A percentile compares a stretch with the other conserved stretches of the same genome.
phyloP scores from a whole-genome alignment of 2,888 invertebrate species.

The Aethes cnicana region DNA sequence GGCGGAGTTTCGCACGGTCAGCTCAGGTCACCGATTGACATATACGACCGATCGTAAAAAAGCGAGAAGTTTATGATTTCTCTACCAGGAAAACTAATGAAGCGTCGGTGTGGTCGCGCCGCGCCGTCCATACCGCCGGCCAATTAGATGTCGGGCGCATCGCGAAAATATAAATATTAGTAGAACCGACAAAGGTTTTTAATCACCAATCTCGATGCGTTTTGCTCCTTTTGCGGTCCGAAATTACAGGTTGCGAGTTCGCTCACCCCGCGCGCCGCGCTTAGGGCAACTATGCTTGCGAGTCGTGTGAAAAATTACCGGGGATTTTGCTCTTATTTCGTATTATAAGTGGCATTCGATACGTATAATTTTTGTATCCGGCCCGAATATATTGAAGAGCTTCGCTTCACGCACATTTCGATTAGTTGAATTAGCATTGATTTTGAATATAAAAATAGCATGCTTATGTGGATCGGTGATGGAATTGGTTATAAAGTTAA shows the following conservation, averaged over 20 bases:
- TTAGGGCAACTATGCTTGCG: constrained; percentile 78
- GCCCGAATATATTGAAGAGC: constrained; percentile 49
- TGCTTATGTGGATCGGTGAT: neutral
- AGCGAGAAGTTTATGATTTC: constrained; percentile 67
- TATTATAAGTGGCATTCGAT: constrained; percentile 74
- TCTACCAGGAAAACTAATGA: constrained; percentile 79
- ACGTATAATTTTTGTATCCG: constrained; percentile 73
- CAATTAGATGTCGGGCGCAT: constrained; percentile 81
- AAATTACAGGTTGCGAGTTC: constrained; percentile 81
- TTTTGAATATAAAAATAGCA: constrained; percentile 25
- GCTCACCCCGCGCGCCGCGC: constrained; percentile 76
- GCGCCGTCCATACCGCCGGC: constrained; percentile 67
- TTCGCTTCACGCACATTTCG: constrained; percentile 29
- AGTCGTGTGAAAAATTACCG: constrained; percentile 81
- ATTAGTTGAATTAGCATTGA: constrained; percentile 26
- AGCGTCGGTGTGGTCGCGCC: constrained; percentile 70
- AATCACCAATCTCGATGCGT: constrained; percentile 79
- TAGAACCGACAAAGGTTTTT: constrained; percentile 83
- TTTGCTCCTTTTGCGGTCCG: constrained; percentile 81
- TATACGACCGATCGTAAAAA: constrained; percentile 67
- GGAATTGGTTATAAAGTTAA: constrained; percentile 28
- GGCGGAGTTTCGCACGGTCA: constrained; percentile 41
- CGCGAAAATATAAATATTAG: constrained; percentile 83
- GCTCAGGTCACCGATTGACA: constrained; percentile 65
- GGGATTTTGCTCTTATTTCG: constrained; percentile 74